Conservation (phyloP, 2,113 vertebrate species). For the Odontophorus gujanensis region DNA sequence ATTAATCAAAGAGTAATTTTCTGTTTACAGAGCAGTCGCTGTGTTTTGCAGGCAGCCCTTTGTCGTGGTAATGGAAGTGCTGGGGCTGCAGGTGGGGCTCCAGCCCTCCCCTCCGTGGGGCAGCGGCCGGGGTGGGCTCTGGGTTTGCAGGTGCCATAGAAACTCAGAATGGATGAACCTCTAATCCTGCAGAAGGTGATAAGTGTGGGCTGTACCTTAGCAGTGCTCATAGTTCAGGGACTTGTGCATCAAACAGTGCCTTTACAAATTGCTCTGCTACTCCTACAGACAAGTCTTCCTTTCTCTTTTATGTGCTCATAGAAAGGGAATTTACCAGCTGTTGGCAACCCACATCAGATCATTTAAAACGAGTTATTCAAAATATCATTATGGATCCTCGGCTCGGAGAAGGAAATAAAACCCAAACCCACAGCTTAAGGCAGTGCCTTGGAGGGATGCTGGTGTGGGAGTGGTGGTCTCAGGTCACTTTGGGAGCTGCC, state of each 20-base stretch:
- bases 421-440: not conserved
- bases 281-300: not conserved
- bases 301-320: not conserved
- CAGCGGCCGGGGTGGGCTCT: not conserved
- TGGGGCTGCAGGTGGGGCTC: not conserved
- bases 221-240: not conserved
- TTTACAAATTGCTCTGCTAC: not conserved
- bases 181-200: not conserved
- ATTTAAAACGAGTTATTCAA: not conserved
- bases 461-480: too few species aligned
- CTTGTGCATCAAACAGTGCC: not conserved
- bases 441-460: not conserved
- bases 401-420: not conserved
- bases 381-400: not conserved
- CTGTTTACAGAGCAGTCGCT: not conserved
- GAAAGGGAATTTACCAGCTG: not conserved
- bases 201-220: not conserved
- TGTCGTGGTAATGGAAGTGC: not conserved
- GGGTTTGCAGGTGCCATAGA: not conserved
- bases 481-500: not conserved
- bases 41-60: not conserved
- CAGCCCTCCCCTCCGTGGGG: not conserved
- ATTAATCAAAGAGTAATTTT: conserved; percentile 9
- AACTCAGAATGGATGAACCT: not conserved
- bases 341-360: not conserved